A percentile compares a stretch with the other conserved stretches of the same genome.
phyloP scores from a whole-genome alignment of 2,888 invertebrate species.

The Gerosis bhagava region DNA sequence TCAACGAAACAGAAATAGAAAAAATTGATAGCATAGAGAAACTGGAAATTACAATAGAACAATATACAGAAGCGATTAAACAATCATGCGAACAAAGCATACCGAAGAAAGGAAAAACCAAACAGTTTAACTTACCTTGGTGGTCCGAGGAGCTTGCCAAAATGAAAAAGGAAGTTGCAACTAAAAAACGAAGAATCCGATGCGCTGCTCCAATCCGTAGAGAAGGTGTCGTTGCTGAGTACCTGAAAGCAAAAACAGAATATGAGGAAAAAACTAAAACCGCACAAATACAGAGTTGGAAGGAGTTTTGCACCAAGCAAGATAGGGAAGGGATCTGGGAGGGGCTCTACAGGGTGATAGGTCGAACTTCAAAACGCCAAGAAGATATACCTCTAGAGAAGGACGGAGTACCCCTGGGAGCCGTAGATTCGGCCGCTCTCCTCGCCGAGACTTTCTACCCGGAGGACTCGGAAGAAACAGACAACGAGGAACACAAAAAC shows the following conservation, averaged over 20 bases:
- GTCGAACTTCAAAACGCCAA: not conserved
- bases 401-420: not conserved
- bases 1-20: not conserved
- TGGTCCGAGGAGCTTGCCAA: not conserved
- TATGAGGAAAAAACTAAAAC: conserved; percentile 8
- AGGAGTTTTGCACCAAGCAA: conserved; percentile 23
- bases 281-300: conserved; percentile 25
- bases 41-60: not conserved
- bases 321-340: conserved; percentile 25
- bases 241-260: not conserved
- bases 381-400: conserved; percentile 16
- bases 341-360: conserved; percentile 25
- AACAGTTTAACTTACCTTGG: conserved; percentile 2
- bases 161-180: not conserved
- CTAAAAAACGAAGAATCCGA: too few species aligned
- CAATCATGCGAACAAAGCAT: not conserved
- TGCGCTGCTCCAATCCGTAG: conserved; percentile 4
- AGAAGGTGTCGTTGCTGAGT: conserved; percentile 6
- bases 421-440: conserved; percentile 10
- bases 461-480: not conserved
- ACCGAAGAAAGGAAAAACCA: not conserved
- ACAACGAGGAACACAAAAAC: conserved; percentile 2
- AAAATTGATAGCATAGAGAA: not conserved
- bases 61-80: not conserved
- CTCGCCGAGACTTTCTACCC: conserved; percentile 16